Percentiles rank a stretch among this genome's conserved stretches.
These are phyloP conservation scores for Embidobia sp. DNA, from an alignment of 2,888 invertebrate species.

Conservation along the genomic window DNA sequence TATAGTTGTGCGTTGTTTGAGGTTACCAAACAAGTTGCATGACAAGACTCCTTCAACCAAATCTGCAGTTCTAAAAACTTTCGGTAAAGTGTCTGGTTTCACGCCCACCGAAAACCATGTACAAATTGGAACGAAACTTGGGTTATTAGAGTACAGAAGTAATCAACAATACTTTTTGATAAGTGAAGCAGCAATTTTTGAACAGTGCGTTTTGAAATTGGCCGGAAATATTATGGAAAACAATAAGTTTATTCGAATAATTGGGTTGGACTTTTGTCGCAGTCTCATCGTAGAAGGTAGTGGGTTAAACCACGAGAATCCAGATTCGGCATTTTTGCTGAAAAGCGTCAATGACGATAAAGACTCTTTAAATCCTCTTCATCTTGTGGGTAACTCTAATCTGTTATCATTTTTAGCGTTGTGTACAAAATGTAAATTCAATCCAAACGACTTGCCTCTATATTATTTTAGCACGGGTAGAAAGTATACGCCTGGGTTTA, in stretches of 20 bases:
- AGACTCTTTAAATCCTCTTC: slow-evolving; percentile 84
- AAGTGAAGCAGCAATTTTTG: slow-evolving; percentile 88
- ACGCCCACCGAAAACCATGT: slow-evolving; percentile 80
- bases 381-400: slow-evolving; percentile 89
- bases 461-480: slow-evolving; percentile 88
- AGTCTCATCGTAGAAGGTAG: slow-evolving; percentile 90
- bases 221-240: slow-evolving; percentile 81
- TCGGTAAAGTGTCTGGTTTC: slow-evolving; percentile 60
- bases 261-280: slow-evolving; percentile 88
- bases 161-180: slow-evolving; percentile 85
- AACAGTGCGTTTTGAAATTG: slow-evolving; percentile 83
- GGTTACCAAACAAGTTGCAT: slow-evolving; percentile 88
- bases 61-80: slow-evolving; percentile 64
- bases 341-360: slow-evolving; percentile 84
- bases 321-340: slow-evolving; percentile 84
- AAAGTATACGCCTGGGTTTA: slow-evolving; percentile 84
- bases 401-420: slow-evolving; percentile 88
- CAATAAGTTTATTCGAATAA: slow-evolving; percentile 85
- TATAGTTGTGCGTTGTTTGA: slow-evolving; percentile 85
- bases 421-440: slow-evolving; percentile 86
- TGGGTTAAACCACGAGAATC: slow-evolving; percentile 84
- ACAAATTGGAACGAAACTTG: slow-evolving; percentile 83
- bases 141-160: slow-evolving; percentile 84
- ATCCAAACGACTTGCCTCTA: slow-evolving; percentile 85
- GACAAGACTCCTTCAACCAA: slow-evolving; percentile 83